A percentile compares a stretch with the other conserved stretches of the same genome.
These are phyloP conservation scores for Delichon dasypus DNA, from an alignment of 2,797 vertebrate genomes.

Conservation along the genomic window DNA sequence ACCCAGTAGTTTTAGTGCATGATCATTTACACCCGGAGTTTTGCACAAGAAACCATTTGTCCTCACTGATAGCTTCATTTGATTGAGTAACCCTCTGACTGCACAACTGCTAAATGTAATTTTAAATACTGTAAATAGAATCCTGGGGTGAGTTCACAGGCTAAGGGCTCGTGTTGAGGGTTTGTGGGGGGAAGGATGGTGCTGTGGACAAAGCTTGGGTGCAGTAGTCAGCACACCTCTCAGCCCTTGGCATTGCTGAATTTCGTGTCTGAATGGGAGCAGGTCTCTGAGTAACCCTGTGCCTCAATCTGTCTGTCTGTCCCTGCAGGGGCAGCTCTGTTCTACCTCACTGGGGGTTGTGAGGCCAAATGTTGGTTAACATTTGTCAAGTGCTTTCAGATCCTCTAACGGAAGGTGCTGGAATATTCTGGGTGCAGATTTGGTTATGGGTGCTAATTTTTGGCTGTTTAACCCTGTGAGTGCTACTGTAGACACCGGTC, in stretches of 20 bases:
- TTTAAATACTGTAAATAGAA: constrained; percentile 20
- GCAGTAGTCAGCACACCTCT: not conserved
- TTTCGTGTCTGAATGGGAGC: constrained; percentile 52
- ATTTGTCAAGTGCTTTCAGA: constrained; percentile 51
- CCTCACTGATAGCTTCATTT: not conserved
- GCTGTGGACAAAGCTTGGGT: constrained; percentile 8
- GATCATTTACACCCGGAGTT: constrained; percentile 15
- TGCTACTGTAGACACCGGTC: not conserved
- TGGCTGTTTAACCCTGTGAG: not conserved
- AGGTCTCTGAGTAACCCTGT: constrained; percentile 71
- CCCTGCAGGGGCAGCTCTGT: constrained; percentile 46
- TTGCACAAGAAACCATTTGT: constrained; percentile 38
- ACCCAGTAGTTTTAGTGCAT: constrained; percentile 24
- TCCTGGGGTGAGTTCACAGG: not conserved
- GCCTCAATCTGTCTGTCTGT: constrained; percentile 67
- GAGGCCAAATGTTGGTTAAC: constrained; percentile 43
- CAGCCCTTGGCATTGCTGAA: constrained; percentile 21
- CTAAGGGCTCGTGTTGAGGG: not conserved
- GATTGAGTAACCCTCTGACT: constrained; percentile 11
- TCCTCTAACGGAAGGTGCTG: constrained; percentile 57
- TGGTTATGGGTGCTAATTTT: constrained; percentile 44
- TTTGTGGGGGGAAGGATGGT: not conserved
- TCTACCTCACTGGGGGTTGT: constrained; percentile 70
- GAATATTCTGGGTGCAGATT: constrained; percentile 42
- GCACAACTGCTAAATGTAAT: not conserved